Evolutionary conservation across 2,797 vertebrate species (phyloP).

Genomic region (Myotis vivesi): DNA sequence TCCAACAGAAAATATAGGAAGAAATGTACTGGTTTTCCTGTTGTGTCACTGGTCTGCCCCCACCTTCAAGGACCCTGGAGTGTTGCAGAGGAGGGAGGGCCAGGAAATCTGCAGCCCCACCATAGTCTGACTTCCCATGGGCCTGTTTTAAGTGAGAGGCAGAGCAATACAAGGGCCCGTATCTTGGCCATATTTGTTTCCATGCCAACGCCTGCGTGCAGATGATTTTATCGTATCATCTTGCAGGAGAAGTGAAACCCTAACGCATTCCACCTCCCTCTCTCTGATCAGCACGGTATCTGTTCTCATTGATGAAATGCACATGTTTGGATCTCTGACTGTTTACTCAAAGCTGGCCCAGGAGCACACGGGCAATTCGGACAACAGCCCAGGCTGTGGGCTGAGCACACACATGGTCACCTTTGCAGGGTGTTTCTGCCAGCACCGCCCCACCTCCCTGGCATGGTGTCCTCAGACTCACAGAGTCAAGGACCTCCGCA

Average conservation of each 20-base stretch:
- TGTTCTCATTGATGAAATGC: background rate
- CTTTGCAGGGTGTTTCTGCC: rapidly evolving
- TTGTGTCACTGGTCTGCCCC: background rate
- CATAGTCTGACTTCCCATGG: rapidly evolving
- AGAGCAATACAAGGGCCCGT: background rate
- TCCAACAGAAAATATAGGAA: background rate
- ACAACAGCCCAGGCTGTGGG: background rate
- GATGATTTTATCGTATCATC: background rate
- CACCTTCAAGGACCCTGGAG: too few species aligned
- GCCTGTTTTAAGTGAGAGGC: background rate
- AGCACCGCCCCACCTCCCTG: background rate
- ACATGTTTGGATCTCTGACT: too few species aligned
- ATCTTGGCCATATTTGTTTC: background rate
- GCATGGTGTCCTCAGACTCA: background rate
- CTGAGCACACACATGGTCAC: background rate
- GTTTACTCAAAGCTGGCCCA: background rate
- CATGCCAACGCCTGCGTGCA: background rate
- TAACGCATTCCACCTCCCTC: background rate
- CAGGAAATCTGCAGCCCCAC: rapidly evolving
- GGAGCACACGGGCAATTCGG: background rate
- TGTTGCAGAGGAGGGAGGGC: background rate
- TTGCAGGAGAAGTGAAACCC: background rate
- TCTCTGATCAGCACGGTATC: background rate
- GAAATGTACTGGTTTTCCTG: background rate
- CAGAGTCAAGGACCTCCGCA: background rate